Percentiles rank a stretch among this genome's conserved stretches.
phyloP scores from a whole-genome alignment of 1,140 invertebrate genomes.

The Brachionus sp. region DNA sequence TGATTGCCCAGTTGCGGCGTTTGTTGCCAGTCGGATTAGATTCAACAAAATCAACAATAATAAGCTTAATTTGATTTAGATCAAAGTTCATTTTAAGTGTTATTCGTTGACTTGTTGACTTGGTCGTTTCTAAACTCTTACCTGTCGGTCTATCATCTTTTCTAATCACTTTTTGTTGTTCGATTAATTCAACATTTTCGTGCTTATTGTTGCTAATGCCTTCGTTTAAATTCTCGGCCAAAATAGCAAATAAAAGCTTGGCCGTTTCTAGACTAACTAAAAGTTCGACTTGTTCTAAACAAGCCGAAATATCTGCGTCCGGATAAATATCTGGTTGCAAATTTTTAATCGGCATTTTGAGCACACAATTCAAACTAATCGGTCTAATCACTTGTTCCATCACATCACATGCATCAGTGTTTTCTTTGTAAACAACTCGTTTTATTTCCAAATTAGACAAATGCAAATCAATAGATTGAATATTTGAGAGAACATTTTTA shows the following conservation, averaged over 20 bases:
- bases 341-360: neutral
- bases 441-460: slow-evolving; percentile 42
- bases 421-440: slow-evolving; percentile 60
- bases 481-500: slow-evolving; percentile 39
- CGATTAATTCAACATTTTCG: neutral
- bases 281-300: neutral
- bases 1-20: neutral
- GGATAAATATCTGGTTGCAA: neutral
- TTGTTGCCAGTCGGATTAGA: neutral
- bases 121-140: neutral
- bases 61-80: slow-evolving; percentile 27
- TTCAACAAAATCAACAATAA: neutral
- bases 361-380: neutral
- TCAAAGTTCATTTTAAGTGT: neutral
- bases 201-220: neutral
- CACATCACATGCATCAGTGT: slow-evolving; percentile 50
- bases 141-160: neutral
- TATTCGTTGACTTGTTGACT: neutral
- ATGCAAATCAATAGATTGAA: slow-evolving; percentile 47
- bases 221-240: slow-evolving; percentile 42
- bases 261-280: neutral
- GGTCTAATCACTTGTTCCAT: slow-evolving; percentile 17
- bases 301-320: neutral
- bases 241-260: slow-evolving; percentile 28
- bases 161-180: neutral